Conservation (phyloP, 2,888 invertebrate genomes). For the Phania funesta region DNA sequence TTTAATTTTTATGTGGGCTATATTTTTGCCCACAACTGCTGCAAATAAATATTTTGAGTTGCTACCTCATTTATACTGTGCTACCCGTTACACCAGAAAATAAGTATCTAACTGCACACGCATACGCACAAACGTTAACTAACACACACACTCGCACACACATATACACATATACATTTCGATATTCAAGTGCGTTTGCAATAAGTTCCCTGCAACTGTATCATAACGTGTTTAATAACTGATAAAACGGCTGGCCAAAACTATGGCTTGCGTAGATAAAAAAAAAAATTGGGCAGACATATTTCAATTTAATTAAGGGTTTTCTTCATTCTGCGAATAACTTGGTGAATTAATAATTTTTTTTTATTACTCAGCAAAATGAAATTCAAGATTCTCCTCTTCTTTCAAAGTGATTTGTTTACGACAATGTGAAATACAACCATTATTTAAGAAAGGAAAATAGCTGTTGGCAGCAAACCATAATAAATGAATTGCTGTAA, state of each 20-base stretch:
- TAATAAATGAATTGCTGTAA: no score
- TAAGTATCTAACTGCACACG: neutral
- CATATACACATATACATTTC: neutral
- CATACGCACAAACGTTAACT: neutral
- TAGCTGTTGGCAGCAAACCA: no score
- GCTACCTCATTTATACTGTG: neutral
- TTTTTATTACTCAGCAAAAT: neutral
- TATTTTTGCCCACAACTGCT: neutral
- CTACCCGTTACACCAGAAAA: neutral
- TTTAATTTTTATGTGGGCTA: neutral
- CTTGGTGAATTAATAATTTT: conserved; percentile 6
- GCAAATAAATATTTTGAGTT: neutral
- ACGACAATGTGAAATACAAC: neutral
- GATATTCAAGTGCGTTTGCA: conserved; percentile 3
- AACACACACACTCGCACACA: neutral
- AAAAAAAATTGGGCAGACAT: conserved; percentile 1
- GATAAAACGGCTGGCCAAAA: neutral
- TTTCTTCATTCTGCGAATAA: neutral
- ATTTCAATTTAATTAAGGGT: conserved; percentile 28
- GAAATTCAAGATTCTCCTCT: neutral
- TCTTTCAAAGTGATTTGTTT: conserved; percentile 3
- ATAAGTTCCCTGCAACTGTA: neutral
- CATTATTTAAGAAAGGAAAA: neutral
- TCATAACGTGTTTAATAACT: conserved; percentile 11
- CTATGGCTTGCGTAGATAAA: neutral